Evolutionary conservation across 2,888 invertebrate genomes (phyloP), one percentile per base, ranked within the genome.

Genomic region (Timandra comae): DNA sequence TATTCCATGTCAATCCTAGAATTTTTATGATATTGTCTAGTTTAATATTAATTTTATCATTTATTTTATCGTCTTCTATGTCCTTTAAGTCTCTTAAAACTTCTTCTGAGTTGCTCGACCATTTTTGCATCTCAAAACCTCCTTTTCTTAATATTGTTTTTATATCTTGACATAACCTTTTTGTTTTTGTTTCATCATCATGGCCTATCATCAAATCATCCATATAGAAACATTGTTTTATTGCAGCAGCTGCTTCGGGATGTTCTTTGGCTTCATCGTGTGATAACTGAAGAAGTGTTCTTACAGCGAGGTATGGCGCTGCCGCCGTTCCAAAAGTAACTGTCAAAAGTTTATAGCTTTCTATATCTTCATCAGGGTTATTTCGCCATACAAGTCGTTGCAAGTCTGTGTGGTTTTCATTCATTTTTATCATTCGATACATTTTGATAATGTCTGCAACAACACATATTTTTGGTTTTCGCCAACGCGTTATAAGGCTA

Each of bases 391-490:
- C 13, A 6, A 39, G 26, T 41, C 45, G 21, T 38, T 40, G 9
- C 12, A 20, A 40, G 11, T 35, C 28, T 12, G 11, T 7, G 20
- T 35, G 25, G n/a, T 19, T 12, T 2, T 10, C 12, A 5, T 31
- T 22, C 2, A 39, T n/a, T 3, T 27, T 27, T 1, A 39, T 13
- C 19, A 35, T 34, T 7, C 32, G 29, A 13, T 38, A 44, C 44
- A 41, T 41, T 31, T 44, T 51, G 3, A 35, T 29, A 24, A 39
- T 52, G n/a, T 46, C 43, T 13, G 27, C 41, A 2, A 37, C 33
- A 9, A 46, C 94, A 41, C 95, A 95, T 1, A 76, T 95, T 36
- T 75, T 95, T 12, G 40, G 41, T 10, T 9, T 38, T 32, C 51
- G 11, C 42, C 51, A 54, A 12, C 33, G 6, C n/a, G 46, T 38